These are phyloP conservation scores for Smittia aterrima DNA, from an alignment of 2,888 invertebrate genomes.

Conservation along the genomic window DNA sequence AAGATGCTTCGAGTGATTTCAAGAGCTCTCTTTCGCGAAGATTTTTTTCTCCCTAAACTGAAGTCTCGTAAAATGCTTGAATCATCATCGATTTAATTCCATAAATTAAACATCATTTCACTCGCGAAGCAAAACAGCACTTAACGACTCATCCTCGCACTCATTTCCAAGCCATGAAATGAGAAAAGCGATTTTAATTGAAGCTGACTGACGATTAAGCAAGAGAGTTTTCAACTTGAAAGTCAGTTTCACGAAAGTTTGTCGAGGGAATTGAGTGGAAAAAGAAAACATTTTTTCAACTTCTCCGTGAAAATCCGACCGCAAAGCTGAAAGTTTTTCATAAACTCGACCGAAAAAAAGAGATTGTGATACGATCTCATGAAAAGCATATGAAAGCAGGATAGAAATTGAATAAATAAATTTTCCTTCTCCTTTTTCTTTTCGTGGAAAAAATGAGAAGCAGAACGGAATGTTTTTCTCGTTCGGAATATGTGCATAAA, in stretches of 20 bases:
- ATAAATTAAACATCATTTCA: neutral
- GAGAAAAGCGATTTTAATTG: neutral
- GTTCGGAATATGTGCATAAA: constrained; percentile 40
- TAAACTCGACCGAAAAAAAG: neutral
- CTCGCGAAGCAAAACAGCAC: no score
- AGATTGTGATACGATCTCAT: constrained; percentile 34
- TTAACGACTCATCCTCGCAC: no score
- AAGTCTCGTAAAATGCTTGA: neutral
- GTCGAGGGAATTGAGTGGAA: neutral
- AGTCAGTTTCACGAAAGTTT: neutral
- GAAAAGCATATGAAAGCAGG: constrained; percentile 34
- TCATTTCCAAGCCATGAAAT: no score
- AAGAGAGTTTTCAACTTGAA: neutral
- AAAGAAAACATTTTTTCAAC: neutral
- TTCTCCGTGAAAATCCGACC: neutral
- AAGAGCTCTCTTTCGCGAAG: neutral
- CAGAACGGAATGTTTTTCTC: constrained; percentile 31
- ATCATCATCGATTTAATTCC: neutral
- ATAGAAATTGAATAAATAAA: constrained; percentile 39
- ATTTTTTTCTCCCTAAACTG: neutral
- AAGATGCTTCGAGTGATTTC: neutral
- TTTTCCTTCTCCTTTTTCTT: constrained; percentile 23
- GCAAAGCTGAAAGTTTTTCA: neutral
- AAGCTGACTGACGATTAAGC: no score
- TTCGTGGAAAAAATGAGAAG: neutral